Evolutionary conservation across 1,140 invertebrate species (phyloP).

Genomic region (Brachionus rubens): DNA sequence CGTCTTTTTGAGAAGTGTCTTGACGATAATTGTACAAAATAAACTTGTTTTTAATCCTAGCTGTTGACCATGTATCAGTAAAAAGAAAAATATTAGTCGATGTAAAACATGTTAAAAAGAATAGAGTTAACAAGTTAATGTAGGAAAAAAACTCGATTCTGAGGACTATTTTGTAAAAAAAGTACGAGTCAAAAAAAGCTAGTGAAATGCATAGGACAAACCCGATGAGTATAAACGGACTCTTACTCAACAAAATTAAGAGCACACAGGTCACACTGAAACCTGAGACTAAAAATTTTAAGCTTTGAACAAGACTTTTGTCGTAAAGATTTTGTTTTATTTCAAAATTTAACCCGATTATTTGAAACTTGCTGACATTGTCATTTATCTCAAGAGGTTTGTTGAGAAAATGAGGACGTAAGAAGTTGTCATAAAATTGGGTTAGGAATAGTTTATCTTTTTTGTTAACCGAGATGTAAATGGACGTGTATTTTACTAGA

Average conservation of each 20-base stretch:
- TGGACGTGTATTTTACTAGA: slow-evolving; percentile 2
- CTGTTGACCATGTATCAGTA: not conserved
- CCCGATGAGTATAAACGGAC: not conserved
- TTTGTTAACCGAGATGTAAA: slow-evolving; percentile 25
- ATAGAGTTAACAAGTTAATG: slow-evolving; percentile 7
- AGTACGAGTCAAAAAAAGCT: slow-evolving; percentile 20
- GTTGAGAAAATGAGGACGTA: slow-evolving; percentile 16
- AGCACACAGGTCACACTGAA: not conserved
- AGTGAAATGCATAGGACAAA: not conserved
- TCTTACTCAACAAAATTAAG: not conserved
- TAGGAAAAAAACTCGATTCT: slow-evolving; percentile 9
- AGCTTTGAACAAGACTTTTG: not conserved
- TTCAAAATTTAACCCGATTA: slow-evolving; percentile 23
- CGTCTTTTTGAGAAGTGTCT: not conserved
- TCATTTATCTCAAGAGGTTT: slow-evolving; percentile 23
- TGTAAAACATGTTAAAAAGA: not conserved
- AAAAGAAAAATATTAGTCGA: not conserved
- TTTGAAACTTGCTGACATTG: not conserved
- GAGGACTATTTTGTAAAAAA: slow-evolving; percentile 28
- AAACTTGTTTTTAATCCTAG: slow-evolving; percentile 17
- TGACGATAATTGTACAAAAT: slow-evolving; percentile 15
- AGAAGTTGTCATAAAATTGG: slow-evolving; percentile 7
- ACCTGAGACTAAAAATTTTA: not conserved
- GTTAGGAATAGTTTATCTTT: not conserved
- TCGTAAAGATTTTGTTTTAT: slow-evolving; percentile 30